Base-by-base conservation (phyloP, 2,888 invertebrate species). In the Monopis laevigella region DNA sequence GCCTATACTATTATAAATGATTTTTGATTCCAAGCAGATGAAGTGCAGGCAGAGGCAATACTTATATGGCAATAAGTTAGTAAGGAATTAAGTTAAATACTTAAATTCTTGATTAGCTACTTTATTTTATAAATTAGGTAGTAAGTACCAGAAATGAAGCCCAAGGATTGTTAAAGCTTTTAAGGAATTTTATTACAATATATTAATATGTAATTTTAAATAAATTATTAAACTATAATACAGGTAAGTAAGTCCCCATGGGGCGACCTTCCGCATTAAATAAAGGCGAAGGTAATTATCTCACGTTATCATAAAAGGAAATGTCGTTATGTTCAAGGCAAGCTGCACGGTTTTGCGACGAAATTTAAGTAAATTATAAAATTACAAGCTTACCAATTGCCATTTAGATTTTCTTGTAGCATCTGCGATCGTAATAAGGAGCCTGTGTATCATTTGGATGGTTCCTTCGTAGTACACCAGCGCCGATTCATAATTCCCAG, bases 401-500 rank as follows among this genome's bases (percentile, higher is more conserved):
- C 96, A 96, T 75, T 92, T 92, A 45, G 89, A 89, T 69, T 92
- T 93, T 47, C 92, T 84, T 44, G 88, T 84, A 26, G 89, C 88
- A 67, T 95, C 94, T 10, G 85, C 86, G 46, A 93, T 91, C 40
- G 89, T 88, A 19, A 86, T 83, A 32, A 97, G 83, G 45, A 96
- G 84, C 55, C 91, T 86, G 56, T 92, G 91, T 54, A 98, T 89
- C 84, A 96, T 93, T 66, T 95, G 93, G 44, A 97, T 86, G 7
- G 93, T 91, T 40, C 94, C 93, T 67, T 96, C 93, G 65, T 96
- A 97, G 72, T 96, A 96, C 44, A 96, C 92, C 51, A 90, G 86
- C 16, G 98, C 92, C 48, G 93, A 92, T 61, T 98, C 97, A 65
- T 98, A 98, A 73, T 96, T 95, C 14, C 98, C 97, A 64, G 93